Percentiles rank a stretch among this genome's conserved stretches.
These are phyloP conservation scores for Agriopis aurantiaria DNA, from an alignment of 2,888 invertebrate genomes.

Conservation along the genomic window DNA sequence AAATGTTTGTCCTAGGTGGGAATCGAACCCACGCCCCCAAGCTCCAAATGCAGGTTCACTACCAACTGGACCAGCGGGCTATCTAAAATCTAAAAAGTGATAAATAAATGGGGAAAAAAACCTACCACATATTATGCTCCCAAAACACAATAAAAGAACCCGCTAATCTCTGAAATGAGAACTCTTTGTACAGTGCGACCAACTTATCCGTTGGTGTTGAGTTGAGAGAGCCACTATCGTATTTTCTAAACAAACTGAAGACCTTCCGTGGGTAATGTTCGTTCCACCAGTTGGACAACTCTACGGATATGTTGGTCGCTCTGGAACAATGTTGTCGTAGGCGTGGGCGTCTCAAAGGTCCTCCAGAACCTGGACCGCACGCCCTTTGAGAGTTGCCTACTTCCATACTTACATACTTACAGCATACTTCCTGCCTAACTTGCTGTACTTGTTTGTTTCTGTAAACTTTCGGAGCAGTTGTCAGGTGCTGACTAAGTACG, in stretches of 20 bases:
- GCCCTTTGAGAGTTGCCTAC: background rate
- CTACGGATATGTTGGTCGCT: background rate
- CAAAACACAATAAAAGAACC: slow-evolving; percentile 1
- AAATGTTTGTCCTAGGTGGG: too few relatives aligned
- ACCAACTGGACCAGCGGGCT: too few relatives aligned
- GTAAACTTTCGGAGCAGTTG: background rate
- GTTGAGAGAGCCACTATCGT: background rate
- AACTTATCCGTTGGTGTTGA: background rate
- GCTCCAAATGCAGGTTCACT: too few relatives aligned
- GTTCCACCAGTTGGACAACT: background rate
- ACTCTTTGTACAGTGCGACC: background rate
- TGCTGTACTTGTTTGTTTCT: slow-evolving; percentile 7
- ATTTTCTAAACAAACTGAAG: background rate
- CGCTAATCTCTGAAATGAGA: background rate
- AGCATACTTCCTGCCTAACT: slow-evolving; percentile 9
- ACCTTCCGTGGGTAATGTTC: background rate
- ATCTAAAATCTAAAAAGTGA: too few relatives aligned
- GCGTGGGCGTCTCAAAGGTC: slow-evolving; percentile 12
- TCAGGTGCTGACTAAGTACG: background rate
- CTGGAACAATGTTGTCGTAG: background rate
- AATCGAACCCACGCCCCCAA: too few relatives aligned
- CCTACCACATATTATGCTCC: background rate
- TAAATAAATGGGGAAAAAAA: background rate
- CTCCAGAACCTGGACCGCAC: background rate
- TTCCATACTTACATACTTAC: too few relatives aligned